A percentile compares a stretch with the other conserved stretches of the same genome.
These are phyloP conservation scores for Thunnus maccoyii DNA, from an alignment of 2,113 vertebrate species.

Conservation along the genomic window DNA sequence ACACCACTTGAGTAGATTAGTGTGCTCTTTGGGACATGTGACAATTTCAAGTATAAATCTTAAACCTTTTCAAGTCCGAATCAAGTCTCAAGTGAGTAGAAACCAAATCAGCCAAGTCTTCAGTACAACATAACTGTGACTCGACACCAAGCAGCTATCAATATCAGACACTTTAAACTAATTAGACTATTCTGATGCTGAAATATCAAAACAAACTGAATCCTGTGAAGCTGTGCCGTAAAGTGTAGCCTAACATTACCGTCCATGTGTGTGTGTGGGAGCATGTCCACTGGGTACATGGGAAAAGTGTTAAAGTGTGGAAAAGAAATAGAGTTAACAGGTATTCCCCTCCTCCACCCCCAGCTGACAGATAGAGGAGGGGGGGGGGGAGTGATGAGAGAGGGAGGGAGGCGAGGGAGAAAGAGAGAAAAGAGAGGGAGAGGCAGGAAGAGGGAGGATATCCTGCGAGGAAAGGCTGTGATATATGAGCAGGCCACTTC, in stretches of 20 bases:
- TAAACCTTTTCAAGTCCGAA: not conserved
- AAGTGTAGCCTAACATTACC: conserved; percentile 18
- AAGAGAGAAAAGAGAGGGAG: conserved; percentile 36
- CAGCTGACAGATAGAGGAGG: conserved; percentile 15
- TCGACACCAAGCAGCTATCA: not conserved
- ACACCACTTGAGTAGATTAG: too few species aligned
- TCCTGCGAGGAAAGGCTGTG: conserved; percentile 77
- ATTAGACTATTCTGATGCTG: not conserved
- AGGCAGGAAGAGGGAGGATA: conserved; percentile 83
- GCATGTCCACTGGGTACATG: conserved; percentile 43
- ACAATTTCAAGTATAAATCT: not conserved
- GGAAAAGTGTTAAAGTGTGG: conserved; percentile 69
- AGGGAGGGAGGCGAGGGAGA: conserved; percentile 46
- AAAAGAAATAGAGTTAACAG: conserved; percentile 77
- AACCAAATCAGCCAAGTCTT: too few species aligned
- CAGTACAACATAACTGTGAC: too few species aligned
- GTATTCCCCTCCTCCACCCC: conserved; percentile 55
- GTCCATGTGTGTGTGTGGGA: conserved; percentile 33
- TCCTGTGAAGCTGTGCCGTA: not conserved
- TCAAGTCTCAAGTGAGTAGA: not conserved
- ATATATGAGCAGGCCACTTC: conserved; percentile 82
- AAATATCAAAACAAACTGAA: not conserved
- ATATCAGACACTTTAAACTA: not conserved
- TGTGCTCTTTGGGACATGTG: not conserved
- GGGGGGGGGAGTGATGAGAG: conserved; percentile 17